Evolutionary conservation across 2,888 invertebrate genomes (phyloP).

Genomic region (Salticus scenicus): DNA sequence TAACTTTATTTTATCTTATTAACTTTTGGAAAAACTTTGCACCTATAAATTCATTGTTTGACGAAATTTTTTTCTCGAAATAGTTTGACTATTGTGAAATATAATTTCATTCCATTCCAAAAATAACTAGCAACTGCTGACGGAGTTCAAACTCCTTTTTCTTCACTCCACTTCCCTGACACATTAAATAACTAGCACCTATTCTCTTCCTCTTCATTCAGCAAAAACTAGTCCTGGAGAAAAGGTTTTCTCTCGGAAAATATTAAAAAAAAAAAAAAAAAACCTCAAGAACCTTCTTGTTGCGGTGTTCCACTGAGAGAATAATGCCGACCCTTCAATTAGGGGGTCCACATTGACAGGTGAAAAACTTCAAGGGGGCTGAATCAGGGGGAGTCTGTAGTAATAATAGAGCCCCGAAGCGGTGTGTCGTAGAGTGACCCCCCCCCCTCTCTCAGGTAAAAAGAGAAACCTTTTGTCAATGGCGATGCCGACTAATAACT

Average conservation of each 20-base stretch:
- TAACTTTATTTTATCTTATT: too few relatives aligned
- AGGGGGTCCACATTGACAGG: conserved; percentile 60
- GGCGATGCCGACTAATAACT: conserved; percentile 66
- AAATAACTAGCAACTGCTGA: too few relatives aligned
- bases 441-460: not conserved
- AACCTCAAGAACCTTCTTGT: not conserved
- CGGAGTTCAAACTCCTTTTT: too few relatives aligned
- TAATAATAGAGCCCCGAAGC: conserved; percentile 34
- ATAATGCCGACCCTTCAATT: conserved; percentile 56
- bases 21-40: too few relatives aligned
- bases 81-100: too few relatives aligned
- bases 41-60: too few relatives aligned
- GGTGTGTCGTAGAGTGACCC: not conserved
- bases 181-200: too few relatives aligned
- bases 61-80: too few relatives aligned
- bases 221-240: not conserved
- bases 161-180: too few relatives aligned
- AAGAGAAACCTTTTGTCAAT: conserved; percentile 38
- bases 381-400: conserved; percentile 26
- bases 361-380: conserved; percentile 51
- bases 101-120: too few relatives aligned
- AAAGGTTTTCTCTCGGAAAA: not conserved
- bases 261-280: not conserved
- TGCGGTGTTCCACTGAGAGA: not conserved
- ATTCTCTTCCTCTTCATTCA: not conserved